These are phyloP conservation scores for Villa cingulata DNA, from an alignment of 2,888 invertebrate genomes.

Conservation along the genomic window DNA sequence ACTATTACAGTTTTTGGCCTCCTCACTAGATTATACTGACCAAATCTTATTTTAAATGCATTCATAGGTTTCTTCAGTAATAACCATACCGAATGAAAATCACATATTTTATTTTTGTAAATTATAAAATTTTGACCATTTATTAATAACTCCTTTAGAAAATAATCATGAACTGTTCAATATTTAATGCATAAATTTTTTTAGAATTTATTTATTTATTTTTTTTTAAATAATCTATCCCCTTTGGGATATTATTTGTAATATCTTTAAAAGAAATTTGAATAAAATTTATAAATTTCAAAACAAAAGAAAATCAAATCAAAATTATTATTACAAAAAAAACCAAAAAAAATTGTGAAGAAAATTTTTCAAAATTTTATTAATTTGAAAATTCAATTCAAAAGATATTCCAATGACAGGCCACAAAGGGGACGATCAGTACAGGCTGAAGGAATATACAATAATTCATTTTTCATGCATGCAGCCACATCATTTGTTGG, in stretches of 20 bases:
- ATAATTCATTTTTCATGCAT: constrained; percentile 82
- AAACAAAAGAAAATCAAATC: background rate
- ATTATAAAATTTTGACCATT: too few species aligned
- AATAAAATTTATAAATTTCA: background rate
- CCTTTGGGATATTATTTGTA: background rate
- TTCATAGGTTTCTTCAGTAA: too few species aligned
- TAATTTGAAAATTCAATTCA: background rate
- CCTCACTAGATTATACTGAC: too few species aligned
- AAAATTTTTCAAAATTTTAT: background rate
- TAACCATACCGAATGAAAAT: too few species aligned
- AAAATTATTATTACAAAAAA: background rate
- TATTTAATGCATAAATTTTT: too few species aligned
- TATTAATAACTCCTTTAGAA: too few species aligned
- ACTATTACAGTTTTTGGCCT: too few species aligned
- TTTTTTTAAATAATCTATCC: too few species aligned
- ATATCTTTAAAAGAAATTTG: background rate
- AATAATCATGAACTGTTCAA: too few species aligned
- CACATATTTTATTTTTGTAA: too few species aligned
- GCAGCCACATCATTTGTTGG: constrained; percentile 75
- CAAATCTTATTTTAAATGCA: too few species aligned
- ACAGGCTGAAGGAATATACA: constrained; percentile 74
- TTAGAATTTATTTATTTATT: too few species aligned
- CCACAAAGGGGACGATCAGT: constrained; percentile 47
- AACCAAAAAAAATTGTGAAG: background rate
- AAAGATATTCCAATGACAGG: constrained; percentile 15